These are phyloP conservation scores for Lepidurus arcticus DNA, from an alignment of 1,140 invertebrate species.

Conservation along the genomic window DNA sequence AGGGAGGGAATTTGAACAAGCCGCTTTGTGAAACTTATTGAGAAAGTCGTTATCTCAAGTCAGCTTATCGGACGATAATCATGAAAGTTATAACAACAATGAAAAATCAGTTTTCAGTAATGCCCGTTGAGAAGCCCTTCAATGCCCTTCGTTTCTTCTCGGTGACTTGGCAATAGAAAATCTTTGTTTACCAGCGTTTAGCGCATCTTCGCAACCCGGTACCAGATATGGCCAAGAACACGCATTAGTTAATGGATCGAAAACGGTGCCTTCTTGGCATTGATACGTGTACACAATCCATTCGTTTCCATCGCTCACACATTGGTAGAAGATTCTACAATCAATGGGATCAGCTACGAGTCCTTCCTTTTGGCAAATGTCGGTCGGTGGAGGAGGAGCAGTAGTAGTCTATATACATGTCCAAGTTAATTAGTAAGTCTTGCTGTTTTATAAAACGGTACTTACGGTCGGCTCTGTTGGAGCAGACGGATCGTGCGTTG, in stretches of 20 bases:
- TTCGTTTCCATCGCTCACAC: neutral
- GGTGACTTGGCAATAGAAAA: neutral
- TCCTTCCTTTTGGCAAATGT: conserved; percentile 23
- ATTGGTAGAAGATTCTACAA: conserved; percentile 25
- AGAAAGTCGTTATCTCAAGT: no score
- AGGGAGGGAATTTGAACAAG: no score
- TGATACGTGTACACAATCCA: conserved; percentile 33
- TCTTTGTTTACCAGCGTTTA: neutral
- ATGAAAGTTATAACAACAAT: neutral
- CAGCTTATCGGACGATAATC: neutral
- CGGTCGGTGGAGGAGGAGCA: neutral
- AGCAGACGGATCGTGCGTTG: conserved; percentile 23
- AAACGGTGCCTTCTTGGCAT: conserved; percentile 38
- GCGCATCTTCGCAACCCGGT: conserved; percentile 34
- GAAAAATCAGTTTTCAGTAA: neutral
- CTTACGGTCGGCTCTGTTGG: neutral
- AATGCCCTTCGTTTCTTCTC: neutral
- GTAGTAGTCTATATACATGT: neutral
- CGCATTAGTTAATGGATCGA: conserved; percentile 32
- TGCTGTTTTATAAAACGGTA: conserved; percentile 26
- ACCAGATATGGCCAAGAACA: conserved; percentile 36
- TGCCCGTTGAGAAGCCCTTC: neutral
- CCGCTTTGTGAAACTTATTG: no score
- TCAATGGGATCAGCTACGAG: conserved; percentile 26
- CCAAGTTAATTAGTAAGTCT: conserved; percentile 24